Evolutionary conservation across 2,797 vertebrate genomes (phyloP).

Genomic region (Manis javanica): DNA sequence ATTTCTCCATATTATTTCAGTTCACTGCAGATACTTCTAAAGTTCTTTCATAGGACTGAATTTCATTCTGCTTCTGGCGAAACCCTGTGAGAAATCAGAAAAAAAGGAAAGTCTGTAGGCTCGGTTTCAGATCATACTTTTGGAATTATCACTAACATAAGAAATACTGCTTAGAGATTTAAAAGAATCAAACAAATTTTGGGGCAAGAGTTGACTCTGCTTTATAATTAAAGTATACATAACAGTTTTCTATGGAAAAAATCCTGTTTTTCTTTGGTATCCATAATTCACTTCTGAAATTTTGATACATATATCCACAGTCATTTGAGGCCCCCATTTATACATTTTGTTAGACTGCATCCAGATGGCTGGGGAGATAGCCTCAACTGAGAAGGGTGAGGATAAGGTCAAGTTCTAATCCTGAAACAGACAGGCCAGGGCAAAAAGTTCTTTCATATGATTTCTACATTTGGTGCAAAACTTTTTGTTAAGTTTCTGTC

Average conservation of each 20-base stretch:
- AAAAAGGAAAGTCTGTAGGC: not conserved
- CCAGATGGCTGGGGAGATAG: too few relatives aligned
- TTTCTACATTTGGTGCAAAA: not conserved
- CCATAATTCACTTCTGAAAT: not conserved
- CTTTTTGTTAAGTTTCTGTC: not conserved
- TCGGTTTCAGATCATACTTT: conserved; percentile 15
- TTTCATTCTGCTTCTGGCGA: conserved; percentile 51
- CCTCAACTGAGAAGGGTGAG: not conserved
- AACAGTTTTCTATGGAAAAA: not conserved
- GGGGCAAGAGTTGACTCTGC: not conserved
- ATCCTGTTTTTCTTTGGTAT: not conserved
- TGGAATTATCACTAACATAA: not conserved
- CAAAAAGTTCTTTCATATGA: not conserved
- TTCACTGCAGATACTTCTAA: conserved; percentile 28
- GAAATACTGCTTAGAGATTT: not conserved
- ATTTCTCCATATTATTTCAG: conserved; percentile 49
- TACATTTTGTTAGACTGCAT: not conserved
- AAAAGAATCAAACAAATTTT: not conserved
- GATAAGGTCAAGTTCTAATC: not conserved
- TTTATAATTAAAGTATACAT: not conserved
- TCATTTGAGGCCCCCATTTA: not conserved
- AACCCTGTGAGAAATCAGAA: conserved; percentile 7
- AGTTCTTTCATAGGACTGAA: conserved; percentile 25
- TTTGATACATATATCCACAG: not conserved
- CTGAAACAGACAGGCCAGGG: not conserved